phyloP scores from a whole-genome alignment of 2,888 invertebrate genomes.

The Parascotia fuliginaria region DNA sequence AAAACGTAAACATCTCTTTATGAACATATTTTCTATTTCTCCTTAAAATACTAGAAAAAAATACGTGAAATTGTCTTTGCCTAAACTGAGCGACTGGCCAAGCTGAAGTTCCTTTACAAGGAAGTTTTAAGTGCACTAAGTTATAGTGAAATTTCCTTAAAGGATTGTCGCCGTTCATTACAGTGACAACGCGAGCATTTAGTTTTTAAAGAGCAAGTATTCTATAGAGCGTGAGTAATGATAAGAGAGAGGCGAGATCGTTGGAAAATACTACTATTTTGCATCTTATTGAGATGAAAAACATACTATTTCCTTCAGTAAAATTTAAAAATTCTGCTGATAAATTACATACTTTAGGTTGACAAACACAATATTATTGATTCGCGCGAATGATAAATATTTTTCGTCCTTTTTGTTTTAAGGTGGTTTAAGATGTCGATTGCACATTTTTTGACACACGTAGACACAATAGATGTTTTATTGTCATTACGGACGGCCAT shows the following conservation, averaged over 20 bases:
- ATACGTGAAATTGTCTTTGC: conserved; percentile 4
- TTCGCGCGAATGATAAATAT: conserved; percentile 23
- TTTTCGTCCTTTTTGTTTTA: conserved; percentile 25
- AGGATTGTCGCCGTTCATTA: conserved; percentile 39
- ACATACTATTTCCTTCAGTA: no score
- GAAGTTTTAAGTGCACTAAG: conserved; percentile 41
- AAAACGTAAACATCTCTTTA: conserved; percentile 20
- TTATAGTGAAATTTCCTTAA: conserved; percentile 28
- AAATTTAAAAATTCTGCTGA: conserved; percentile 2
- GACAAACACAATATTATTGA: conserved; percentile 20
- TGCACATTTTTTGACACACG: no score
- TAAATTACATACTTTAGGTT: conserved; percentile 8
- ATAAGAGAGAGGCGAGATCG: conserved; percentile 3
- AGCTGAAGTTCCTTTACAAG: conserved; percentile 15
- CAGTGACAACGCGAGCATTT: conserved; percentile 27
- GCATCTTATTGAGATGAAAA: background rate
- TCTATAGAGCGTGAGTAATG: conserved; percentile 18
- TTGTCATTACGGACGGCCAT: no score
- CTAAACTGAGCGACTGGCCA: conserved; percentile 15
- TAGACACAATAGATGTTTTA: no score
- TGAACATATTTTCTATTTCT: conserved; percentile 22
- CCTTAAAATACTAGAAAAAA: conserved; percentile 8
- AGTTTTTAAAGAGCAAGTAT: conserved; percentile 25
- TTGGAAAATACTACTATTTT: background rate
- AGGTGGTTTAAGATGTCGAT: conserved; percentile 36